Evolutionary conservation across 2,113 vertebrate genomes (phyloP).

Genomic region (Rhipidura dahli): DNA sequence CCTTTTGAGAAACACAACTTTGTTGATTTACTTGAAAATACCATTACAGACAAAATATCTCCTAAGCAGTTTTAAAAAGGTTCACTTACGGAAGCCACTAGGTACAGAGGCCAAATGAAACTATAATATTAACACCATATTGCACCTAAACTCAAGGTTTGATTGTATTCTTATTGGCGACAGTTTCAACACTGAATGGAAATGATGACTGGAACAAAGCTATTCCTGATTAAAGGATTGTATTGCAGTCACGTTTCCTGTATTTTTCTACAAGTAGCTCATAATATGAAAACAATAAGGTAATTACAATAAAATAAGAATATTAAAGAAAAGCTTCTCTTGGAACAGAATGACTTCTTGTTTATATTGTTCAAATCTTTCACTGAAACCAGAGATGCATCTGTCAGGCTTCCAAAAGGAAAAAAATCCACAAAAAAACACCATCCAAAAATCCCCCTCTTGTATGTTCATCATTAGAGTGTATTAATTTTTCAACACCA

Average conservation of each 20-base stretch:
- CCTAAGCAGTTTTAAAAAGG: neutral
- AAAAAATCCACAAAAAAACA: neutral
- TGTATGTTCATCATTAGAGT: neutral
- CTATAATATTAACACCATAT: neutral
- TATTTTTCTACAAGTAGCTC: slow-evolving; percentile 77
- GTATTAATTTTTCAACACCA: slow-evolving; percentile 3
- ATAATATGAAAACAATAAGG: slow-evolving; percentile 75
- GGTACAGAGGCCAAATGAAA: neutral
- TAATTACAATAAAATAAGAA: slow-evolving; percentile 71
- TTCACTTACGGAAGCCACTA: neutral
- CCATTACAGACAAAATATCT: neutral
- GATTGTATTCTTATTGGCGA: slow-evolving; percentile 6
- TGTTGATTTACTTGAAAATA: neutral
- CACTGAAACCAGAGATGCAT: slow-evolving; percentile 68
- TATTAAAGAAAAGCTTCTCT: slow-evolving; percentile 51
- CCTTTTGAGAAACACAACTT: neutral
- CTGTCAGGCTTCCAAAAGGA: slow-evolving; percentile 32
- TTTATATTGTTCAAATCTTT: slow-evolving; percentile 50
- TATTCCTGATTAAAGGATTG: slow-evolving; percentile 54
- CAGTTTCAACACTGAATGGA: slow-evolving; percentile 37
- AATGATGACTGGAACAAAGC: slow-evolving; percentile 65
- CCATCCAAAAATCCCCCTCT: neutral
- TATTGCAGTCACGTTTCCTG: slow-evolving; percentile 72
- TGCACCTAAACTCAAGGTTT: slow-evolving; percentile 20
- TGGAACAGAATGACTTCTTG: slow-evolving; percentile 59